phyloP scores from a whole-genome alignment of 2,797 vertebrate species.

The Lacerta agilis region DNA sequence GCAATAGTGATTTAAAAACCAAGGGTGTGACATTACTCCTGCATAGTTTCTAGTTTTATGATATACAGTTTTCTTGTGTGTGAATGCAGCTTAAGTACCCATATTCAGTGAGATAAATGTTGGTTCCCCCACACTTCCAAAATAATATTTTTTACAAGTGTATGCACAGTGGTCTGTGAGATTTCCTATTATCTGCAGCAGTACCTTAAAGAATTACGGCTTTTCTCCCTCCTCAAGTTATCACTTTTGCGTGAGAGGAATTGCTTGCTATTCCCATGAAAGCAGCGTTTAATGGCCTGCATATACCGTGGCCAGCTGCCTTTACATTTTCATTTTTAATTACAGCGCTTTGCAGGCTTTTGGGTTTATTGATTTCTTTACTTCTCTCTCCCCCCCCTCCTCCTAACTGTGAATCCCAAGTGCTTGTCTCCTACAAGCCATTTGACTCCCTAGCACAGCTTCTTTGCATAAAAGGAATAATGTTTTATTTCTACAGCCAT shows the following conservation, averaged over 20 bases:
- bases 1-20: background rate
- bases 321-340: constrained; percentile 45
- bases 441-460: background rate
- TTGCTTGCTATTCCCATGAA: constrained; percentile 15
- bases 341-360: constrained; percentile 18
- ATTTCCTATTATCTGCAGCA: background rate
- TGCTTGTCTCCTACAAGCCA: background rate
- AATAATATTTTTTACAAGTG: background rate
- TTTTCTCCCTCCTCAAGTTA: background rate
- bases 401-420: background rate
- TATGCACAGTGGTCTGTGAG: background rate
- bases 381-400: background rate
- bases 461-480: constrained; percentile 22
- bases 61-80: background rate
- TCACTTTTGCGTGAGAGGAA: constrained; percentile 1
- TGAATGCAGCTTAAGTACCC: background rate
- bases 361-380: constrained; percentile 31
- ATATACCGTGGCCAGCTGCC: constrained; percentile 6
- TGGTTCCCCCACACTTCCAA: background rate
- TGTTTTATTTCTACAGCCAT: constrained; percentile 2
- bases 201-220: background rate
- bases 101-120: background rate
- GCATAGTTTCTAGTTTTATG: background rate
- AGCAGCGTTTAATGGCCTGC: constrained; percentile 4
- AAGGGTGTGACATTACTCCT: background rate